A percentile compares a stretch with the other conserved stretches of the same genome.
These are phyloP conservation scores for Tragelaphus scriptus DNA, from an alignment of 2,113 vertebrate genomes.

Conservation along the genomic window DNA sequence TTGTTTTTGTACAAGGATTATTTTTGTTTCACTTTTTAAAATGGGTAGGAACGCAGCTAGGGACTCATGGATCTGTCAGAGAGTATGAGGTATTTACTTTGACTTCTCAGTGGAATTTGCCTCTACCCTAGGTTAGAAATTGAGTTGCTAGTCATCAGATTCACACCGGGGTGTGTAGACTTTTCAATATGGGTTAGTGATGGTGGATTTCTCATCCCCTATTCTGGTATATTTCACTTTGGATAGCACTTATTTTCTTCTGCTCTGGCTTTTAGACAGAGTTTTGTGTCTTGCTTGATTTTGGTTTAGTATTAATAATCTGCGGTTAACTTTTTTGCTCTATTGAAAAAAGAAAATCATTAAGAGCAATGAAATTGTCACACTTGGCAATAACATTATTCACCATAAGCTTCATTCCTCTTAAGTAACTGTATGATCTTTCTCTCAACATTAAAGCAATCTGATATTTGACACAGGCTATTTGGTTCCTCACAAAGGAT, in stretches of 20 bases:
- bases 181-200: background rate
- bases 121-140: background rate
- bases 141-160: background rate
- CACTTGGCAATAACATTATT: too few relatives aligned
- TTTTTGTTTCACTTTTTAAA: background rate
- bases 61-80: too few relatives aligned
- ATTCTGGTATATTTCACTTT: background rate
- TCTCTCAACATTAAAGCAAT: background rate
- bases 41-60: background rate
- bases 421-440: background rate
- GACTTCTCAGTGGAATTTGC: background rate
- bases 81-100: rapidly evolving
- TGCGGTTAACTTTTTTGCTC: background rate
- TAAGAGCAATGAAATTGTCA: background rate
- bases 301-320: background rate
- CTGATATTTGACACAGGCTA: background rate
- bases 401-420: background rate
- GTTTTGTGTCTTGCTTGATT: background rate
- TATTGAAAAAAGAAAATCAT: background rate
- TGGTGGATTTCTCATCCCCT: background rate
- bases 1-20: background rate
- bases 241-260: background rate
- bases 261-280: too few relatives aligned
- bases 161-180: background rate
- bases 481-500: background rate